phyloP scores from a whole-genome alignment of 2,113 vertebrate genomes.

The Parus major region DNA sequence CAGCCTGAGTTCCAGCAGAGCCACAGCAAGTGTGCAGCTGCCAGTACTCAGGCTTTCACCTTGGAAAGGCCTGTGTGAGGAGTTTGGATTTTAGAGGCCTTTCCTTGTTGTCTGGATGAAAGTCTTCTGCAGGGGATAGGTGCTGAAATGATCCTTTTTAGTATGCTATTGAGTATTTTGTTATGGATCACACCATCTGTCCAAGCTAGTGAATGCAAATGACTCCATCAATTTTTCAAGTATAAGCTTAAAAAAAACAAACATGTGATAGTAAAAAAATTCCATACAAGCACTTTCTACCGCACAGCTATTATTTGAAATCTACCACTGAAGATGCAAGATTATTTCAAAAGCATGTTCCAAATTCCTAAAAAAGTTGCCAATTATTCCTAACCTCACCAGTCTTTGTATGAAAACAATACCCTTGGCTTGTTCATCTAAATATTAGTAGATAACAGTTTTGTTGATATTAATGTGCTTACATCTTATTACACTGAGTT shows the following conservation, averaged over 20 bases:
- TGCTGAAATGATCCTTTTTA: slow-evolving; percentile 39
- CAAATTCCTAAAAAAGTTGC: neutral
- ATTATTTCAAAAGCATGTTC: slow-evolving; percentile 8
- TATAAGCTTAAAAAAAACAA: neutral
- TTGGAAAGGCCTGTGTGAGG: neutral
- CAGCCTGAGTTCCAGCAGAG: neutral
- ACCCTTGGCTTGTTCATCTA: slow-evolving; percentile 40
- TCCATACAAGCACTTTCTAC: neutral
- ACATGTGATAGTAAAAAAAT: neutral
- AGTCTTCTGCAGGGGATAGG: neutral
- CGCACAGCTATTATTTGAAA: neutral
- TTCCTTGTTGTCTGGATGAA: neutral
- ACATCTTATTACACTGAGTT: slow-evolving; percentile 76
- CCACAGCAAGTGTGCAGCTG: rapidly evolving
- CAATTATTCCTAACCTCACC: slow-evolving; percentile 16
- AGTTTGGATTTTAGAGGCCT: neutral
- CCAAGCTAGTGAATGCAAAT: slow-evolving; percentile 17
- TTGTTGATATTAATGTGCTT: slow-evolving; percentile 78
- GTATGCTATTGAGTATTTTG: slow-evolving; percentile 46
- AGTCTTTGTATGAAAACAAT: slow-evolving; percentile 54
- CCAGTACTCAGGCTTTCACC: neutral
- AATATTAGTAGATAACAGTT: slow-evolving; percentile 63
- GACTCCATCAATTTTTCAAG: slow-evolving; percentile 44
- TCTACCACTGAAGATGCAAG: neutral
- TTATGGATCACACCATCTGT: slow-evolving; percentile 19